Conservation (phyloP, 1,140 invertebrate genomes). For the Drosophila jambulina region DNA sequence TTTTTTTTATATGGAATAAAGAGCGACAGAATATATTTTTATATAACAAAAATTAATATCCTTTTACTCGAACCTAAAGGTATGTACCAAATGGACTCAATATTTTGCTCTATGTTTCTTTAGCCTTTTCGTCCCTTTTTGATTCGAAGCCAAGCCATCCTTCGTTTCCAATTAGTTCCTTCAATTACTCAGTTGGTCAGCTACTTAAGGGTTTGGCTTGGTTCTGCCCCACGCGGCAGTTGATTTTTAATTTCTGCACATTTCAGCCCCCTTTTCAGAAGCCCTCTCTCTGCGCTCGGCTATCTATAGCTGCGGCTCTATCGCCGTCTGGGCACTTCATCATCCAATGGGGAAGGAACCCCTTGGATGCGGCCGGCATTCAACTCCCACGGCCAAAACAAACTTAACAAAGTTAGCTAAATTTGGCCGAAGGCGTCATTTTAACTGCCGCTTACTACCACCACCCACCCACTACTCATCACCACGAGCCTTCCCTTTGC, state of each 20-base stretch:
- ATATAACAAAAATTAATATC: background rate
- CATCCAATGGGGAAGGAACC: slow-evolving; percentile 24
- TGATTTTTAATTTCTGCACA: slow-evolving; percentile 50
- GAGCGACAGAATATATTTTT: background rate
- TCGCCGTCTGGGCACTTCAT: slow-evolving; percentile 45
- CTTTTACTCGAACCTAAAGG: background rate
- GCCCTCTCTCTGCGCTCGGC: background rate
- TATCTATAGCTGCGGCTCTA: slow-evolving; percentile 25
- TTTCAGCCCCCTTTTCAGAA: background rate
- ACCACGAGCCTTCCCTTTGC: background rate
- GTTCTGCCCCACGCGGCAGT: slow-evolving; percentile 28
- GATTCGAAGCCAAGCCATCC: background rate
- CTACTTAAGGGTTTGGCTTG: slow-evolving; percentile 41
- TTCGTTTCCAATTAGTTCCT: slow-evolving; percentile 45
- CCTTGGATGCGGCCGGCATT: slow-evolving; percentile 32
- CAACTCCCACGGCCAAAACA: slow-evolving; percentile 44
- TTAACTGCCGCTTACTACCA: slow-evolving; percentile 57
- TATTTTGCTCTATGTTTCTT: background rate
- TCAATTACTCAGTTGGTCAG: slow-evolving; percentile 56
- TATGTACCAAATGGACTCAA: background rate
- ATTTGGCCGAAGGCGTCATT: slow-evolving; percentile 61
- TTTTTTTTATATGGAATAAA: too few relatives aligned
- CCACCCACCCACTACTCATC: slow-evolving; percentile 1
- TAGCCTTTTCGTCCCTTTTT: background rate
- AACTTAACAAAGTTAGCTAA: slow-evolving; percentile 63